These are phyloP conservation scores for Anoncus sp. DNA, from an alignment of 2,888 invertebrate species.

Conservation along the genomic window DNA sequence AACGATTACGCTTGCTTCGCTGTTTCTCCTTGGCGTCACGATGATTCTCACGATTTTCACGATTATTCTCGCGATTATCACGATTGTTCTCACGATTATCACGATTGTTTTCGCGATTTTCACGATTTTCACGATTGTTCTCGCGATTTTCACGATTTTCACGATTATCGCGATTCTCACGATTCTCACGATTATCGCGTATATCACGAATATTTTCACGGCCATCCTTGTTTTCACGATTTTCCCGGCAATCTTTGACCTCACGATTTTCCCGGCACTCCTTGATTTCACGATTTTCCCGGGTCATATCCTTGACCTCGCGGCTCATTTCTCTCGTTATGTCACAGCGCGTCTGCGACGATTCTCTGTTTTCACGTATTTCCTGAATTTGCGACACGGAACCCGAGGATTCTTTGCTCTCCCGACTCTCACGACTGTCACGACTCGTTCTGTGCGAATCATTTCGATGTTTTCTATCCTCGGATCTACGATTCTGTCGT, in stretches of 20 bases:
- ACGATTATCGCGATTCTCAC: too few relatives aligned
- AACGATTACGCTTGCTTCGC: constrained; percentile 74
- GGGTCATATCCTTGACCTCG: constrained; percentile 38
- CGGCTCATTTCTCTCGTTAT: constrained; percentile 38
- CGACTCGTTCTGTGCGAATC: constrained; percentile 81
- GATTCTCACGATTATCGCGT: constrained; percentile 58
- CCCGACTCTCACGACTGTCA: constrained; percentile 72
- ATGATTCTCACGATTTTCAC: constrained; percentile 82
- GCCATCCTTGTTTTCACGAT: constrained; percentile 40
- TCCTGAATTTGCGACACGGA: constrained; percentile 51
- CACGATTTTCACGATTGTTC: constrained; percentile 47
- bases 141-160: constrained; percentile 42
- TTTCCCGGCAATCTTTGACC: constrained; percentile 18
- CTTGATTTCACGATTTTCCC: constrained; percentile 30
- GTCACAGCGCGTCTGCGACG: constrained; percentile 60
- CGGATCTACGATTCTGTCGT: constrained; percentile 79
- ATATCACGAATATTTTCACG: constrained; percentile 34
- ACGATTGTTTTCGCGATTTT: constrained; percentile 67
- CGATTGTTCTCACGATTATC: constrained; percentile 69
- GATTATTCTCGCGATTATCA: too few relatives aligned
- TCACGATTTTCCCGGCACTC: constrained; percentile 64
- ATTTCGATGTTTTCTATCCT: constrained; percentile 80
- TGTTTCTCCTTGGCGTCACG: constrained; percentile 79
- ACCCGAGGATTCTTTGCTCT: constrained; percentile 61
- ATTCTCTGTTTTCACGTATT: constrained; percentile 49